phyloP scores from a whole-genome alignment of 2,113 vertebrate species.

The Takifugu flavidus region DNA sequence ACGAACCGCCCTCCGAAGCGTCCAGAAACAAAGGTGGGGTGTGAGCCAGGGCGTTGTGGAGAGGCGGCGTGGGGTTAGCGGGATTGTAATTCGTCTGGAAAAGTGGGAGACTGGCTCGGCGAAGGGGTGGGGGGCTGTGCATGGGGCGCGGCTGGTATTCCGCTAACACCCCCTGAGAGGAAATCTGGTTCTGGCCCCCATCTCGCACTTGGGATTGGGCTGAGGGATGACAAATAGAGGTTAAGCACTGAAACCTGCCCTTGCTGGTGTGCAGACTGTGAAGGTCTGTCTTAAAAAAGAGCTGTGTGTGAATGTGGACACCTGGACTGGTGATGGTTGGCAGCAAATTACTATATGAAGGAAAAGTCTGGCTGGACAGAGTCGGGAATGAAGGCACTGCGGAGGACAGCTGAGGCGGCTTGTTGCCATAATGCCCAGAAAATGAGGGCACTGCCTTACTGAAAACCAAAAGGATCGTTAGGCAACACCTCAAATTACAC shows the following conservation, averaged over 20 bases:
- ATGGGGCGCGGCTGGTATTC: conserved; percentile 75
- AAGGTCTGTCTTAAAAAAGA: neutral
- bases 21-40: conserved; percentile 74
- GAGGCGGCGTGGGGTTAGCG: conserved; percentile 33
- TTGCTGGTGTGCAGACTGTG: neutral
- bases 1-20: conserved; percentile 48
- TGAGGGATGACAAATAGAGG: conserved; percentile 34
- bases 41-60: conserved; percentile 50
- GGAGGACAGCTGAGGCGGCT: conserved; percentile 35
- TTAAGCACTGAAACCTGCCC: conserved; percentile 11
- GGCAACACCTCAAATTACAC: neutral
- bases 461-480: neutral
- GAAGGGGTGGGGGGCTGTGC: conserved; percentile 87
- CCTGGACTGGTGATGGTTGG: conserved; percentile 65
- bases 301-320: conserved; percentile 15
- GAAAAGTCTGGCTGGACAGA: conserved; percentile 48
- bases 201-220: conserved; percentile 54
- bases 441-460: conserved; percentile 38
- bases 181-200: conserved; percentile 39
- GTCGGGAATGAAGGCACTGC: conserved; percentile 34
- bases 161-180: conserved; percentile 47
- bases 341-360: conserved; percentile 60
- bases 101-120: conserved; percentile 77
- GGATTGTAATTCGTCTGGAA: conserved; percentile 50
- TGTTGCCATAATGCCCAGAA: conserved; percentile 35